These are phyloP conservation scores for Oostethus manadensis DNA, from an alignment of 2,113 vertebrate species.

Conservation along the genomic window DNA sequence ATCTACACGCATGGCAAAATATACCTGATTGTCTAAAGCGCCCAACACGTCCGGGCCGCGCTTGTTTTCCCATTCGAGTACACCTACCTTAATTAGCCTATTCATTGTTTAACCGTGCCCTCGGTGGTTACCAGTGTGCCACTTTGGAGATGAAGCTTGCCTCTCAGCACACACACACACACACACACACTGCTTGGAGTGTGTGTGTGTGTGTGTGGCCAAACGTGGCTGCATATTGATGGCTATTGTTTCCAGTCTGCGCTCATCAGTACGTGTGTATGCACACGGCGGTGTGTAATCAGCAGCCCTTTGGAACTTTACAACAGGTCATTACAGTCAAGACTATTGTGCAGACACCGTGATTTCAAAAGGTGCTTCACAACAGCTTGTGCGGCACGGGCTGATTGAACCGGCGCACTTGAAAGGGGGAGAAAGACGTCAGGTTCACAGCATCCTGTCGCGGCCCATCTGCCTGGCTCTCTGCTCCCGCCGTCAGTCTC, in stretches of 20 bases:
- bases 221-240: constrained; percentile 11
- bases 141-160: constrained; percentile 45
- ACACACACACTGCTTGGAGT: constrained; percentile 18
- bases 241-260: constrained; percentile 19
- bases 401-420: constrained; percentile 78
- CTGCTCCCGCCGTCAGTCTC: constrained; percentile 63
- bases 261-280: constrained; percentile 34
- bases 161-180: constrained; percentile 22
- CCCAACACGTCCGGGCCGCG: constrained; percentile 23
- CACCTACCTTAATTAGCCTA: constrained; percentile 59
- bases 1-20: constrained; percentile 14
- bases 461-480: constrained; percentile 75
- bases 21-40: constrained; percentile 12
- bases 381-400: constrained; percentile 75
- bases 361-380: constrained; percentile 78
- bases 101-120: constrained; percentile 66
- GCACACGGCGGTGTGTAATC: constrained; percentile 65
- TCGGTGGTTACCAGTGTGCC: constrained; percentile 55
- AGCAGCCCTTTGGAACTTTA: constrained; percentile 74
- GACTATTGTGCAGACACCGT: constrained; percentile 74
- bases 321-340: constrained; percentile 78
- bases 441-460: constrained; percentile 75
- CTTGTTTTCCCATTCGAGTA: constrained; percentile 19
- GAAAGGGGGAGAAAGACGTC: constrained; percentile 77
- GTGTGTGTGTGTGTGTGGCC: constrained; percentile 11